Conservation (phyloP, 2,797 vertebrate species). For the Sciaenops ocellatus region DNA sequence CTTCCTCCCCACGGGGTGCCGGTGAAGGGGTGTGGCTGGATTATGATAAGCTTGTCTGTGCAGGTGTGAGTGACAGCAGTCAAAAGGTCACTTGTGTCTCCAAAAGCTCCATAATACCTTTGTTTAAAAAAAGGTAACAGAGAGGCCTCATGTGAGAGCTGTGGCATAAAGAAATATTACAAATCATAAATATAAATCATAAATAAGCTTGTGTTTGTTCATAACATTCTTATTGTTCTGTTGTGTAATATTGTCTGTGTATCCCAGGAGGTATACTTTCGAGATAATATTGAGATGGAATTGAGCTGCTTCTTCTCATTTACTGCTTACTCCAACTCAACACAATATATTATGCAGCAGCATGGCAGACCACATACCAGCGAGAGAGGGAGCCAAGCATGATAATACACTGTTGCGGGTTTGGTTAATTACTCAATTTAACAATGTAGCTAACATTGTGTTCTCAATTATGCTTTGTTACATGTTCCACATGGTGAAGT, state of each 20-base stretch:
- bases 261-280: slow-evolving; percentile 31
- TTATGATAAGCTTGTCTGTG: slow-evolving; percentile 22
- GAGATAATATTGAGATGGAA: slow-evolving; percentile 21
- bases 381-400: slow-evolving; percentile 28
- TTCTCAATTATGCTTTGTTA: slow-evolving; percentile 56
- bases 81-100: slow-evolving; percentile 21
- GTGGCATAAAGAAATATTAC: slow-evolving; percentile 27
- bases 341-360: slow-evolving; percentile 43
- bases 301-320: slow-evolving; percentile 27
- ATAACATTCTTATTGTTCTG: slow-evolving; percentile 49
- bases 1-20: slow-evolving; percentile 26
- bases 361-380: slow-evolving; percentile 31
- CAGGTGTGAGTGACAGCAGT: slow-evolving; percentile 41
- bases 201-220: slow-evolving; percentile 39
- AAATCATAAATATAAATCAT: slow-evolving; percentile 30
- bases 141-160: slow-evolving; percentile 12
- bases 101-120: neutral
- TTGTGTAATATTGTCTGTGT: slow-evolving; percentile 25
- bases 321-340: slow-evolving; percentile 7
- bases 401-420: slow-evolving; percentile 41
- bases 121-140: neutral
- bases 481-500: slow-evolving; percentile 30
- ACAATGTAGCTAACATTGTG: slow-evolving; percentile 47
- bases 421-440: slow-evolving; percentile 66
- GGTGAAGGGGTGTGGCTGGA: neutral